These are phyloP conservation scores for Orius insidiosus DNA, from an alignment of 1,140 invertebrate species.

Conservation along the genomic window DNA sequence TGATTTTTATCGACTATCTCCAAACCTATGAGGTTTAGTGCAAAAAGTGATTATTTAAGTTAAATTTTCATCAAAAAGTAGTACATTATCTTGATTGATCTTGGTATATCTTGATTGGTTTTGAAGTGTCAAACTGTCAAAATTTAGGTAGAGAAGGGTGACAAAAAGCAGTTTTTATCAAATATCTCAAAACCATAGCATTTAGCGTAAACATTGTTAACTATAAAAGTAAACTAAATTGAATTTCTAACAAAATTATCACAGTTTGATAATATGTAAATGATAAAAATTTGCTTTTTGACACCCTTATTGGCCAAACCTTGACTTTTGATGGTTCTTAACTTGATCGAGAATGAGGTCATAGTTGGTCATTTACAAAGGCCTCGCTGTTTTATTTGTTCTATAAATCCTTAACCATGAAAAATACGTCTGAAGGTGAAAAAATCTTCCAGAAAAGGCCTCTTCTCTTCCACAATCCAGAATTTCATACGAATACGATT, in stretches of 20 bases:
- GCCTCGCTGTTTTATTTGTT: neutral
- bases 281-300: too few species aligned
- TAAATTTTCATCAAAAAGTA: neutral
- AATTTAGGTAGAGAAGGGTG: neutral
- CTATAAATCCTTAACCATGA: conserved; percentile 5
- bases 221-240: neutral
- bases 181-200: too few species aligned
- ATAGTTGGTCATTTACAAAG: neutral
- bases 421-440: conserved; percentile 7
- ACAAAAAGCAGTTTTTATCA: too few species aligned
- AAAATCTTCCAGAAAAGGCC: conserved; percentile 7
- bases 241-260: neutral
- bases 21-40: neutral
- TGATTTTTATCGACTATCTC: neutral
- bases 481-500: conserved; percentile 6
- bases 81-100: neutral
- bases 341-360: too few species aligned
- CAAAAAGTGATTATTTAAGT: neutral
- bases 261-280: neutral
- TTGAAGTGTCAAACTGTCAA: neutral
- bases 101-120: neutral
- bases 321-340: too few species aligned
- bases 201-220: neutral
- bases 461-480: conserved; percentile 13
- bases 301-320: too few species aligned